These are phyloP conservation scores for Drosophila eohydei DNA, from an alignment of 2,888 invertebrate genomes.

Conservation along the genomic window DNA sequence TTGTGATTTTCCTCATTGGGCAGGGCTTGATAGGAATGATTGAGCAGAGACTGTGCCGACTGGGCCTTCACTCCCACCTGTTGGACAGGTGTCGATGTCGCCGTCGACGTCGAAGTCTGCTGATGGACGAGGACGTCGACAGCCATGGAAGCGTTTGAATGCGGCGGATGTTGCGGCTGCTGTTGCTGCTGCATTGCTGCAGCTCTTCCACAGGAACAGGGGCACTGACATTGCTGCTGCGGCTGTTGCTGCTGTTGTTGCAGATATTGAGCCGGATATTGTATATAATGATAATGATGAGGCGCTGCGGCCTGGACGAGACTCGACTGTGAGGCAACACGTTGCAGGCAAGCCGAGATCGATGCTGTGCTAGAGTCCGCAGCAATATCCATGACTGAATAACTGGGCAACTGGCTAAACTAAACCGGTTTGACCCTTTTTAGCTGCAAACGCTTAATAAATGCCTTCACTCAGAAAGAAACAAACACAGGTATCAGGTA, in stretches of 20 bases:
- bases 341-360: constrained; percentile 66
- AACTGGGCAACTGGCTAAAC: constrained; percentile 52
- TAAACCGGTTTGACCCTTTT: constrained; percentile 83
- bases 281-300: constrained; percentile 84
- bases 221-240: constrained; percentile 67
- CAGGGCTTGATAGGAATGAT: constrained; percentile 82
- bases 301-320: constrained; percentile 86
- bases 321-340: constrained; percentile 88
- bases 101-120: constrained; percentile 58
- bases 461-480: constrained; percentile 48
- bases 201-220: constrained; percentile 70
- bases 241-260: constrained; percentile 51
- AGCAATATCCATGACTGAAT: constrained; percentile 28
- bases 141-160: constrained; percentile 76
- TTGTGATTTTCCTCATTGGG: constrained; percentile 65
- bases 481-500: constrained; percentile 21
- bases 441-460: constrained; percentile 71
- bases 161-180: constrained; percentile 35
- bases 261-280: constrained; percentile 79
- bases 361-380: constrained; percentile 26
- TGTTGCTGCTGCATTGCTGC: constrained; percentile 42
- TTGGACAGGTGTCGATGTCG: constrained; percentile 47
- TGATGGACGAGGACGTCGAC: constrained; percentile 81
- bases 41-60: constrained; percentile 80
- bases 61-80: constrained; percentile 62